Base-by-base conservation (phyloP, 2,797 vertebrate species). In the Rhynchonycteris naso region DNA sequence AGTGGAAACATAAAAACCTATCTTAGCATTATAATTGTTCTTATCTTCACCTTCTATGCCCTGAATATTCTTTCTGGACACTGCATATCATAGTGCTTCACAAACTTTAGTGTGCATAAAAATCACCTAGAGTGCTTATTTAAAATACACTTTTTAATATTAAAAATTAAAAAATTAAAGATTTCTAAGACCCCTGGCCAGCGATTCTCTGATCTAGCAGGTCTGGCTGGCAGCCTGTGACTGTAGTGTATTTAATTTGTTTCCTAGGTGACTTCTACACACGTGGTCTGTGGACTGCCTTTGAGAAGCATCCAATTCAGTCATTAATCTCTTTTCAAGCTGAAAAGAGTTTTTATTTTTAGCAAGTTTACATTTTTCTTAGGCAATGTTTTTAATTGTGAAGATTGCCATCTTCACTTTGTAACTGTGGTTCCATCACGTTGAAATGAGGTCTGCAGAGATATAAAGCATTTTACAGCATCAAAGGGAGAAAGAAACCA, bases 311-410 rank as follows among this genome's bases (percentile, higher is more conserved):
- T 58, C 43, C 4, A 18, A 83, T 19, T 89, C 79, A 90, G 97
- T 5, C 7, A 65, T 54, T 94, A 96, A 94, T 93, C 18, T 72
- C 22, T 87, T 95, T 92, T 92, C 91, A 71, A 93, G 3, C 5
- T 72, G 76, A 93, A 93, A 5, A n/a, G 50, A 43, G 2, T 94
- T 95, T 95, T 87, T 84, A 93, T 30, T 19, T 96, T 96, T 2
- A 86, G 88, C 71, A 56, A 85, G 72, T 88, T 96, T 93, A 21
- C 0, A 0, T 94, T 24, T 66, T 94, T 56, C n/a, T 79, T 74
- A 10, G 74, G 84, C 47, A 84, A 91, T 12, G 0, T 35, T 79
- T 95, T 94, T 69, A 86, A n/a, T 91, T 28, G 19, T 82, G 74
- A 96, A 91, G 75, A 89, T 24, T 72, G 59, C 58, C 56, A 75